Conservation (phyloP, 53 echinoderm and acorn worm species). For the Patiria pectinifera region DNA sequence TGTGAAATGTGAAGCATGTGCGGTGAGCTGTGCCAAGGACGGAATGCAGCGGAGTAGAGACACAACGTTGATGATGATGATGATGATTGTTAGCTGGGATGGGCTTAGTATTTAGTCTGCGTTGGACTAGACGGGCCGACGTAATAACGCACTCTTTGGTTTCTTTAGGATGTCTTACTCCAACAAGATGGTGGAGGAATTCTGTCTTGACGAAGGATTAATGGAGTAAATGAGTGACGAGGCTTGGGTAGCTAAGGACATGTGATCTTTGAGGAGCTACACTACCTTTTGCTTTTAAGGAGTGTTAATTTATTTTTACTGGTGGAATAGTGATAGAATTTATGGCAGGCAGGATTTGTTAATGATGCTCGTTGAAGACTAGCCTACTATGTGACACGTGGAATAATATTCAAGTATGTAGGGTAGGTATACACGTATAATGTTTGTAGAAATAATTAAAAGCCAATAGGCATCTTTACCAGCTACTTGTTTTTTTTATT, state of each 20-base stretch:
- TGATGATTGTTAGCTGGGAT: conserved; percentile 13
- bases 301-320: neutral
- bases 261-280: neutral
- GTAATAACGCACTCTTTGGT: neutral
- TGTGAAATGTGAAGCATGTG: conserved; percentile 65
- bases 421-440: neutral
- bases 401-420: neutral
- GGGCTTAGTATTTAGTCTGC: conserved; percentile 34
- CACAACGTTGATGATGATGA: neutral
- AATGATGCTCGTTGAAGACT: neutral
- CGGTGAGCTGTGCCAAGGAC: conserved; percentile 38
- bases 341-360: neutral
- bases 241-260: neutral
- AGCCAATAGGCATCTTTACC: too few species aligned
- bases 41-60: conserved; percentile 13
- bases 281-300: neutral
- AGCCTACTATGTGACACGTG: neutral
- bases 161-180: neutral
- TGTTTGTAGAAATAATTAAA: neutral
- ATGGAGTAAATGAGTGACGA: conserved; percentile 11
- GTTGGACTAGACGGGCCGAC: neutral
- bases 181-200: neutral
- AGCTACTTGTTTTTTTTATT: too few species aligned
- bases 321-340: neutral
- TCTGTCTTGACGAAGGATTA: neutral